phyloP scores from a whole-genome alignment of 2,797 vertebrate genomes.

The Anguilla obscura region DNA sequence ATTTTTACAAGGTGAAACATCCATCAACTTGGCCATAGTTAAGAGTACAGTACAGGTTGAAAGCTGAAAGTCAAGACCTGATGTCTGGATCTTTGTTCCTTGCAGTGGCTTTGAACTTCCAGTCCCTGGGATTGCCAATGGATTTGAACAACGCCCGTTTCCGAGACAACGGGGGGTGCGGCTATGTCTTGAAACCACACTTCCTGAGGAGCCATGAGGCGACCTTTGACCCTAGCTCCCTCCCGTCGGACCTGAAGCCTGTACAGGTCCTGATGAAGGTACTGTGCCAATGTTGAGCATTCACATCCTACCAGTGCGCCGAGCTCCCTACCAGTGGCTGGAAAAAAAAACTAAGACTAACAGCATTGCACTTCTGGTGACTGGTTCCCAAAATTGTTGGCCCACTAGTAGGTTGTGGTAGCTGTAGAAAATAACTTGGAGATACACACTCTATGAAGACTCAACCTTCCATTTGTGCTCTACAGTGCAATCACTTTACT shows the following conservation, averaged over 20 bases:
- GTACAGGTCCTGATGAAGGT: conserved; percentile 78
- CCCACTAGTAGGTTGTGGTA: neutral
- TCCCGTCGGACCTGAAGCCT: conserved; percentile 53
- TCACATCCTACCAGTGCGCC: neutral
- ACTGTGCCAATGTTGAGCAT: conserved; percentile 39
- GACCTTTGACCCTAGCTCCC: conserved; percentile 66
- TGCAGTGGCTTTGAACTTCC: conserved; percentile 89
- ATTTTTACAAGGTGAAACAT: neutral
- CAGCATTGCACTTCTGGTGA: neutral
- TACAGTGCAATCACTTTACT: neutral
- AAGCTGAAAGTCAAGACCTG: conserved; percentile 1
- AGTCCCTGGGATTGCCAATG: conserved; percentile 77
- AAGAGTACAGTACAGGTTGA: conserved; percentile 39
- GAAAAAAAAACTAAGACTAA: neutral
- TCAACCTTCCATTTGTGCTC: neutral
- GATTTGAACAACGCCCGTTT: conserved; percentile 85
- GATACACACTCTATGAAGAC: neutral
- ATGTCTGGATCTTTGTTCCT: conserved; percentile 33
- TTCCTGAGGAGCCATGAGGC: conserved; percentile 65
- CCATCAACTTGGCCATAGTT: conserved; percentile 14
- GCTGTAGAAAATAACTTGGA: neutral
- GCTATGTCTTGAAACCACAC: conserved; percentile 81
- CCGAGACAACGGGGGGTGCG: conserved; percentile 85
- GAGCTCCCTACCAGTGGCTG: neutral
- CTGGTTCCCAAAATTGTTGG: neutral